Conservation (phyloP, 1,140 invertebrate species). For the Aphaenogaster ashmeadi region DNA sequence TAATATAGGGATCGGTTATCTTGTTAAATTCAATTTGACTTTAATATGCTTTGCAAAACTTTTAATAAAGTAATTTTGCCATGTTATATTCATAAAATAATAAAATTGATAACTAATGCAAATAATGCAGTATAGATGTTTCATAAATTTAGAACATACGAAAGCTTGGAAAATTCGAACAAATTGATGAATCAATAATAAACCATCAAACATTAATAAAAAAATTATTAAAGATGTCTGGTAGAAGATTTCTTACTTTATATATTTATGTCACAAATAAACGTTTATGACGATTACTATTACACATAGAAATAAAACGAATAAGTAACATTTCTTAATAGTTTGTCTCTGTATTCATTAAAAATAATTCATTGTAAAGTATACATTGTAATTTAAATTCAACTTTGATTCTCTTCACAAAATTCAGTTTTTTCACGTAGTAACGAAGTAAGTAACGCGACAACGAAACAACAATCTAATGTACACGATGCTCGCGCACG, state of each 20-base stretch:
- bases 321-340: neutral
- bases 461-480: neutral
- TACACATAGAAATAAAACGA: neutral
- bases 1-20: neutral
- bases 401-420: constrained; percentile 2
- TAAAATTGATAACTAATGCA: constrained; percentile 13
- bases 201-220: neutral
- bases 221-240: neutral
- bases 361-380: neutral
- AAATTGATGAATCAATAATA: neutral
- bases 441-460: constrained; percentile 15
- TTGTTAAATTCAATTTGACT: constrained; percentile 3
- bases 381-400: neutral
- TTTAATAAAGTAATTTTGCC: constrained; percentile 1
- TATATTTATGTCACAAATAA: neutral
- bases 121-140: neutral
- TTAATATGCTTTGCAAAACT: constrained; percentile 10
- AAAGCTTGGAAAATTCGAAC: neutral
- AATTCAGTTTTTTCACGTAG: neutral
- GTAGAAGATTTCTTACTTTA: neutral
- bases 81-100: neutral
- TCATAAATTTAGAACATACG: neutral
- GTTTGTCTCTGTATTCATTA: neutral
- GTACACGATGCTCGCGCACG: constrained; percentile 55
- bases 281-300: neutral